Evolutionary conservation across 2,888 invertebrate genomes (phyloP).

Genomic region (Ariolimax columbianus): DNA sequence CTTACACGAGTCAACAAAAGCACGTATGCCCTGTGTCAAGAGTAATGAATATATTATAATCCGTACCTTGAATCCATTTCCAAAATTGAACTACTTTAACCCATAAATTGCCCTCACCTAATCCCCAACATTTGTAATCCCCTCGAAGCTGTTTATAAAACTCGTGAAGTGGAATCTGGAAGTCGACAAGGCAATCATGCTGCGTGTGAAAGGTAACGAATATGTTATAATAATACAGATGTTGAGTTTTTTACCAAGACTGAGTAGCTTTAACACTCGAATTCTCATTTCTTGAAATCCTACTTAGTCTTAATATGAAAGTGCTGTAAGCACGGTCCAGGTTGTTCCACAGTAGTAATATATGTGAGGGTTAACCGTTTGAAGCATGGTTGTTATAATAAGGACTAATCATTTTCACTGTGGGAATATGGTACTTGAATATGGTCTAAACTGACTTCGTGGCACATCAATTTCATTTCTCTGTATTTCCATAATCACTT

Average conservation of each 20-base stretch:
- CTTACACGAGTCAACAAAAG: neutral
- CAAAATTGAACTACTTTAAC: neutral
- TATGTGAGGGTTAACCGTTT: too few relatives aligned
- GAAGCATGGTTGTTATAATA: too few relatives aligned
- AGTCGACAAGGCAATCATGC: neutral
- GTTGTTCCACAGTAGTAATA: neutral
- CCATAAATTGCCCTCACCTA: neutral
- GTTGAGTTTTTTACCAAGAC: neutral
- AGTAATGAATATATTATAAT: slow-evolving; percentile 15
- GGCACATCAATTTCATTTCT: neutral
- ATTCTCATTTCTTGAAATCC: neutral
- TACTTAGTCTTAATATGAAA: neutral
- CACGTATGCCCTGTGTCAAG: neutral
- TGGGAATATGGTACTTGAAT: neutral
- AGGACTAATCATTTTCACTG: too few relatives aligned
- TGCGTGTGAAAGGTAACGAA: neutral
- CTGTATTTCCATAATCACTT: too few relatives aligned
- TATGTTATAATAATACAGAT: neutral
- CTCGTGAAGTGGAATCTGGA: neutral
- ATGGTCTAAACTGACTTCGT: neutral
- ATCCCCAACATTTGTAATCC: neutral
- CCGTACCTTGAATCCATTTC: neutral
- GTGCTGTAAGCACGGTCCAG: neutral
- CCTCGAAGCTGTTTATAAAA: neutral
- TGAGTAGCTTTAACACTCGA: neutral